Evolutionary conservation across 2,888 invertebrate genomes (phyloP).

Genomic region (Trichogramma dendrolimi): DNA sequence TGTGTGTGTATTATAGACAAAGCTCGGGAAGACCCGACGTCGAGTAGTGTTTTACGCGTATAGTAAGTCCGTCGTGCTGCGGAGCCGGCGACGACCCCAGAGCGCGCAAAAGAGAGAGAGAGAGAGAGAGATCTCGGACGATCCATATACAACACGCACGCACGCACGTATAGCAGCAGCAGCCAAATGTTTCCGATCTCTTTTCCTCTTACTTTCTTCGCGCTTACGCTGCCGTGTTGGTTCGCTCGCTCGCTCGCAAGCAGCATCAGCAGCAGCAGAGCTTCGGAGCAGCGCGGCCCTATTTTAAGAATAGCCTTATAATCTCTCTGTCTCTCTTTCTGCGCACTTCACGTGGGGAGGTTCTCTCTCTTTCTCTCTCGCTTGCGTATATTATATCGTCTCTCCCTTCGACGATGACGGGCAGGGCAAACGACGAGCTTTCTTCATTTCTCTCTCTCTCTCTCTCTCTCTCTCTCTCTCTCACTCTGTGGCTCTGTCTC

Average conservation of each 20-base stretch:
- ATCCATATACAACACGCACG: background rate
- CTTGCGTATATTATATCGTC: no score
- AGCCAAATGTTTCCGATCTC: slow-evolving; percentile 22
- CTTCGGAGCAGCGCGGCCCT: slow-evolving; percentile 36
- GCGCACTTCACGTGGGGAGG: no score
- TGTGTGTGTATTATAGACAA: no score
- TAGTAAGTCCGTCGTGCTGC: background rate
- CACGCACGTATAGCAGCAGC: slow-evolving; percentile 2
- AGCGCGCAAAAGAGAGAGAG: background rate
- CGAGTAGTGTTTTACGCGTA: no score
- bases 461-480: no score
- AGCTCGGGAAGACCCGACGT: no score
- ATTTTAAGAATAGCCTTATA: slow-evolving; percentile 52
- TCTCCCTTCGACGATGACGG: no score
- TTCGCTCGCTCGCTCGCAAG: slow-evolving; percentile 27
- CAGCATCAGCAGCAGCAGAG: background rate
- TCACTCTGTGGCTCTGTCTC: no score
- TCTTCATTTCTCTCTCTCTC: no score
- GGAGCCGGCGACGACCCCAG: background rate
- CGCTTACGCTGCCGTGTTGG: slow-evolving; percentile 11
- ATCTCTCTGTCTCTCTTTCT: slow-evolving; percentile 34
- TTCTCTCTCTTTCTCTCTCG: no score
- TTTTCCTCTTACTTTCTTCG: slow-evolving; percentile 32
- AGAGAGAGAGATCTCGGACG: slow-evolving; percentile 4
- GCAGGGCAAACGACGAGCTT: no score